Conservation (phyloP, 2,797 vertebrate genomes). For the Falco novaeseelandiae region DNA sequence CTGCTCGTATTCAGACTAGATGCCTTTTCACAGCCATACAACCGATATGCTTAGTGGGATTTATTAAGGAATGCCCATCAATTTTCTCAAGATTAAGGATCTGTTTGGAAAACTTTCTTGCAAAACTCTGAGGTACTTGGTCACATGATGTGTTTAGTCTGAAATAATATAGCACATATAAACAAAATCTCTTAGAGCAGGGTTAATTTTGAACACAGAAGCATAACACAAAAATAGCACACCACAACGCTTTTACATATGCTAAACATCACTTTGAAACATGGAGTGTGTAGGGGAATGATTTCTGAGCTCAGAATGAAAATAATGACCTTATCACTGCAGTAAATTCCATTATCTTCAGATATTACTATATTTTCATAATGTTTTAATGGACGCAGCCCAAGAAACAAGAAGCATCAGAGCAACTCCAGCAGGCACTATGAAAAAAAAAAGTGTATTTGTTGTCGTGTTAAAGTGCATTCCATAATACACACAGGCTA, state of each 20-base stretch:
- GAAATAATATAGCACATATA: neutral
- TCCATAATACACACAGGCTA: neutral
- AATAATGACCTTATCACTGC: neutral
- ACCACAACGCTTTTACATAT: neutral
- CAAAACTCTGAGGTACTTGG: neutral
- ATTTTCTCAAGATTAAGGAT: neutral
- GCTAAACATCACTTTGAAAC: neutral
- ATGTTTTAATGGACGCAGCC: neutral
- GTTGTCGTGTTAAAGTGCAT: neutral
- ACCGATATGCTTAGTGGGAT: neutral
- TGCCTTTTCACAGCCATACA: neutral
- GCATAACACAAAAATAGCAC: neutral
- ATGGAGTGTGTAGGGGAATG: neutral
- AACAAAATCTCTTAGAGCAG: neutral
- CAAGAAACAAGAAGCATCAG: neutral
- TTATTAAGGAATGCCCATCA: neutral
- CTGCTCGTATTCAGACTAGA: neutral
- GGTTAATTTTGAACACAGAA: neutral
- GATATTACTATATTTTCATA: neutral
- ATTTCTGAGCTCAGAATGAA: neutral
- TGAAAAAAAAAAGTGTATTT: neutral
- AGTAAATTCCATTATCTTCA: neutral
- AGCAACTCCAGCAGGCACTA: neutral
- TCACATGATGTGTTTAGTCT: neutral
- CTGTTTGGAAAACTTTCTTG: neutral